Evolutionary conservation across 2,888 invertebrate genomes (phyloP).

Genomic region (Zaprionus obscuricornis): DNA sequence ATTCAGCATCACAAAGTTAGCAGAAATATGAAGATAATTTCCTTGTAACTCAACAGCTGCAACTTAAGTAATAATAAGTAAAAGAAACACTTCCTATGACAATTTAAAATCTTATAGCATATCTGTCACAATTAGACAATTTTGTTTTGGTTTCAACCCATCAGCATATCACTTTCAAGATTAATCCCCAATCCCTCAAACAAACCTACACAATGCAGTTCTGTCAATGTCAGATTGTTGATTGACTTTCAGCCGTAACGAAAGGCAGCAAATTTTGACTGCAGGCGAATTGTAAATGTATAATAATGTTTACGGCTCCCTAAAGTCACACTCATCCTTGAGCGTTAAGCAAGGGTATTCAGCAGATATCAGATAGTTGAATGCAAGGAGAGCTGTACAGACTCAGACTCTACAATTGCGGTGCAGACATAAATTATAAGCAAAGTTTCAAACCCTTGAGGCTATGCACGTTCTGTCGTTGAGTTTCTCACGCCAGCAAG

Average conservation of each 20-base stretch:
- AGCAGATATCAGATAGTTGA: slow-evolving; percentile 1
- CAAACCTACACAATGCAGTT: too few species aligned
- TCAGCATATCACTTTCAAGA: slow-evolving; percentile 6
- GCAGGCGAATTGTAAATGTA: slow-evolving; percentile 48
- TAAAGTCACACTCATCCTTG: slow-evolving; percentile 69
- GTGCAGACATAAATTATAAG: slow-evolving; percentile 67
- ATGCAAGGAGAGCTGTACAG: slow-evolving; percentile 1
- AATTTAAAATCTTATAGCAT: too few species aligned
- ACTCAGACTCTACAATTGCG: slow-evolving; percentile 32
- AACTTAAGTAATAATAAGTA: too few species aligned
- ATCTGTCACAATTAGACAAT: too few species aligned
- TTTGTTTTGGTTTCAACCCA: background rate
- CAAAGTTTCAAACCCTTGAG: slow-evolving; percentile 61
- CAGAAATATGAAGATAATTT: too few species aligned
- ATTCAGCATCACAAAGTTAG: too few species aligned
- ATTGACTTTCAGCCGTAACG: slow-evolving; percentile 15
- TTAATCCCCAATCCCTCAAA: too few species aligned
- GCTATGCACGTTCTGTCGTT: slow-evolving; percentile 70
- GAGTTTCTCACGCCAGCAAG: slow-evolving; percentile 73
- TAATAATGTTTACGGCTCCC: slow-evolving; percentile 56
- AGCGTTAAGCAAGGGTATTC: slow-evolving; percentile 35
- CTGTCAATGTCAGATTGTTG: slow-evolving; percentile 12
- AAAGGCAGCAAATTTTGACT: slow-evolving; percentile 31
- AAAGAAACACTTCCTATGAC: too few species aligned
- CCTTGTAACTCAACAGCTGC: too few species aligned